Evolutionary conservation across 2,888 invertebrate genomes (phyloP).

Genomic region (Ditula angustiorana): DNA sequence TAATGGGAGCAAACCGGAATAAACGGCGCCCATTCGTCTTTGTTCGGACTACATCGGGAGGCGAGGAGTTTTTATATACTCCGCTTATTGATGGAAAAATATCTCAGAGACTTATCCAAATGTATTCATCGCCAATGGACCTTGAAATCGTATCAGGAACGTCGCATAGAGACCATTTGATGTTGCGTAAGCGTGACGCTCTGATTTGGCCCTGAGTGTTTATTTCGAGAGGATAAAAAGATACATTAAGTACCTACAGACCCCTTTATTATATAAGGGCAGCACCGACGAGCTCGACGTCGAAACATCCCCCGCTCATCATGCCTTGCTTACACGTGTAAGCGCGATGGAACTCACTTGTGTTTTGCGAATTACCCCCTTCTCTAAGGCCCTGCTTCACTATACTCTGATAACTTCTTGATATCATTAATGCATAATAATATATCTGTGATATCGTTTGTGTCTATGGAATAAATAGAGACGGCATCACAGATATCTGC

Average conservation of each 20-base stretch:
- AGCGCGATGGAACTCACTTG: too few species aligned
- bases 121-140: constrained; percentile 31
- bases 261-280: too few species aligned
- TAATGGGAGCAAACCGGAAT: constrained; percentile 74
- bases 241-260: neutral
- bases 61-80: constrained; percentile 2
- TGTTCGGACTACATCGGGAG: constrained; percentile 45
- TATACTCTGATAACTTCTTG: too few species aligned
- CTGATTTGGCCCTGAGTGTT: constrained; percentile 22
- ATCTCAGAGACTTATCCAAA: constrained; percentile 23
- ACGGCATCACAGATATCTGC: too few species aligned
- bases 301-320: too few species aligned
- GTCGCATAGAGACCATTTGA: constrained; percentile 26
- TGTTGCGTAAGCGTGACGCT: constrained; percentile 33
- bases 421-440: too few species aligned
- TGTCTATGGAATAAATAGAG: too few species aligned
- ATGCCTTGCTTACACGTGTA: too few species aligned
- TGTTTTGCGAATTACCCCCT: too few species aligned
- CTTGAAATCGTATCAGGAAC: constrained; percentile 27
- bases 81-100: constrained; percentile 11
- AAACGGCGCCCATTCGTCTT: constrained; percentile 70
- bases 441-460: too few species aligned
- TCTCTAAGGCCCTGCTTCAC: too few species aligned
- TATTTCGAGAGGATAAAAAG: neutral
- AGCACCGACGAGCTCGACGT: too few species aligned